A percentile compares a stretch with the other conserved stretches of the same genome.
These are phyloP conservation scores for Anhinga rufa DNA, from an alignment of 2,113 vertebrate species.

Conservation along the genomic window DNA sequence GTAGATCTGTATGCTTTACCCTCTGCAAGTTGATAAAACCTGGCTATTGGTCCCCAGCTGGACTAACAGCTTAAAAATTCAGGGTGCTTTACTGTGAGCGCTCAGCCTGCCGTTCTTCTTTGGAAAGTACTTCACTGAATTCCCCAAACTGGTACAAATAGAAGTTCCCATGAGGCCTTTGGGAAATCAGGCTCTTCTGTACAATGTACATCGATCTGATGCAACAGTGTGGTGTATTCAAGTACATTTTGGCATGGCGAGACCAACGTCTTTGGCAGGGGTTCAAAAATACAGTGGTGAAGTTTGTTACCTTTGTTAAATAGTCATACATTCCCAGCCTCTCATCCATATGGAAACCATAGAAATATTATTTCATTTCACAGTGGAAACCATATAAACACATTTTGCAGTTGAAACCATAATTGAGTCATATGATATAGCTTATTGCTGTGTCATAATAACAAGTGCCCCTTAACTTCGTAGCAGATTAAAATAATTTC, in stretches of 20 bases:
- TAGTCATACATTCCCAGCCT: background rate
- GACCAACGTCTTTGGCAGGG: background rate
- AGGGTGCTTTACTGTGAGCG: background rate
- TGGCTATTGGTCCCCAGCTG: background rate
- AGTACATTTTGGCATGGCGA: background rate
- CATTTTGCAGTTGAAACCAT: background rate
- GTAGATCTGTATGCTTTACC: background rate
- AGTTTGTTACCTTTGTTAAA: background rate
- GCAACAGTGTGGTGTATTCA: background rate
- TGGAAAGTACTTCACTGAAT: background rate
- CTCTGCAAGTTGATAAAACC: background rate
- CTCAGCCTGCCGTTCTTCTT: background rate
- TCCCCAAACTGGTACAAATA: background rate
- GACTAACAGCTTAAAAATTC: background rate
- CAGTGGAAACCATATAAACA: background rate
- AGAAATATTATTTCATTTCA: background rate
- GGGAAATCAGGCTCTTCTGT: background rate
- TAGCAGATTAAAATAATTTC: background rate
- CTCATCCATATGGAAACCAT: background rate
- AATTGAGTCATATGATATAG: background rate
- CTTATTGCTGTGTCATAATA: background rate
- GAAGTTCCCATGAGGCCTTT: background rate
- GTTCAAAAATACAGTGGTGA: background rate
- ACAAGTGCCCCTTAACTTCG: background rate
- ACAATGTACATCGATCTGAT: background rate